These are phyloP conservation scores for Phodopus roborovskii DNA, from an alignment of 2,113 vertebrate genomes.

Conservation along the genomic window DNA sequence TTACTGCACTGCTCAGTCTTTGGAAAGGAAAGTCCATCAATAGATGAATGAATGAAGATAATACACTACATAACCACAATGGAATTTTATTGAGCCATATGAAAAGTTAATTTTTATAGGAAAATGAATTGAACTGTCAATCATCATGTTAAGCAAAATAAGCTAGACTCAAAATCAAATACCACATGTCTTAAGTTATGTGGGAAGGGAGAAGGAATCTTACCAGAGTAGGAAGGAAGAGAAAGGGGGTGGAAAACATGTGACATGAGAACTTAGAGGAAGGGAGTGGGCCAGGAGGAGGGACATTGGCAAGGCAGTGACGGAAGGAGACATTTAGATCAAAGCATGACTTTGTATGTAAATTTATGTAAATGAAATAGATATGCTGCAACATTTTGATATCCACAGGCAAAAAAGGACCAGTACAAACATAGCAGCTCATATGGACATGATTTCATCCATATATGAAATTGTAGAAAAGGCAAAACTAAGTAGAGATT, in stretches of 20 bases:
- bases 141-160: not conserved
- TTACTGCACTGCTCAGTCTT: not conserved
- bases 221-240: not conserved
- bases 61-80: not conserved
- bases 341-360: not conserved
- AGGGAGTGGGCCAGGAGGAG: not conserved
- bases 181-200: not conserved
- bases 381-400: not conserved
- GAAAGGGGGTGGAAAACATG: not conserved
- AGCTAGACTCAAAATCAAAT: not conserved
- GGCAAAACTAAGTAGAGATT: not conserved
- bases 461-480: not conserved
- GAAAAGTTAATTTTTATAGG: not conserved
- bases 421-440: not conserved
- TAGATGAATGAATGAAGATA: not conserved
- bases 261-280: not conserved
- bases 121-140: not conserved
- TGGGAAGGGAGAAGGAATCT: not conserved
- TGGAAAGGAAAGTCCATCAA: not conserved
- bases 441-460: not conserved
- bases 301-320: not conserved
- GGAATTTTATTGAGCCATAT: not conserved
- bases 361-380: not conserved
- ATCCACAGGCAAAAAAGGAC: not conserved
- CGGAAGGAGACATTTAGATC: not conserved